Evolutionary conservation across 2,797 vertebrate genomes (phyloP).

Genomic region (Zalophus californianus): DNA sequence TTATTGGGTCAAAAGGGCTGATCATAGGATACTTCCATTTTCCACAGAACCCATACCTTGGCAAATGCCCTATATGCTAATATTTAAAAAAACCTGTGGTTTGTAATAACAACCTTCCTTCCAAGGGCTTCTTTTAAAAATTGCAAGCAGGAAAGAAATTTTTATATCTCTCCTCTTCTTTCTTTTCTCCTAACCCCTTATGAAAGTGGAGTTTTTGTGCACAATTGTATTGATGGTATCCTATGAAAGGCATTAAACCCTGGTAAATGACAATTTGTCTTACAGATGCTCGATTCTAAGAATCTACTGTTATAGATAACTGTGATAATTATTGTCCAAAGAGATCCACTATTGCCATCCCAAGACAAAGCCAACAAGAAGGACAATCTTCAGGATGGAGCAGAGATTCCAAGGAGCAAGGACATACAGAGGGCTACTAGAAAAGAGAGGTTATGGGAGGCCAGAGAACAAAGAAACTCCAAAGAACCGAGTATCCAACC

Average conservation of each 20-base stretch:
- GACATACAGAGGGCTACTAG: background rate
- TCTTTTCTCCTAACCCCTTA: background rate
- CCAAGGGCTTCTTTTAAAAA: background rate
- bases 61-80: background rate
- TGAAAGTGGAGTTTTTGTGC: background rate
- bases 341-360: background rate
- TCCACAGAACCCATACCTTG: background rate
- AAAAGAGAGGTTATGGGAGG: background rate
- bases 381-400: background rate
- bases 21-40: constrained; percentile 20
- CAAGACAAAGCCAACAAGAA: background rate
- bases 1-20: background rate
- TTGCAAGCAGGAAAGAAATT: background rate
- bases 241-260: background rate
- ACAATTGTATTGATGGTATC: background rate
- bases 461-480: background rate
- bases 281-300: background rate
- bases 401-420: background rate
- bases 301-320: background rate
- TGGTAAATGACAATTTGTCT: background rate
- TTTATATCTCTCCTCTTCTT: background rate
- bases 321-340: background rate
- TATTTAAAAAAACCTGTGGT: background rate
- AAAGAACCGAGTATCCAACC: background rate
- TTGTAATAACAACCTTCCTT: background rate